A percentile compares a stretch with the other conserved stretches of the same genome.
Evolutionary conservation across 2,888 invertebrate species (phyloP).

Genomic region (Salticus scenicus): DNA sequence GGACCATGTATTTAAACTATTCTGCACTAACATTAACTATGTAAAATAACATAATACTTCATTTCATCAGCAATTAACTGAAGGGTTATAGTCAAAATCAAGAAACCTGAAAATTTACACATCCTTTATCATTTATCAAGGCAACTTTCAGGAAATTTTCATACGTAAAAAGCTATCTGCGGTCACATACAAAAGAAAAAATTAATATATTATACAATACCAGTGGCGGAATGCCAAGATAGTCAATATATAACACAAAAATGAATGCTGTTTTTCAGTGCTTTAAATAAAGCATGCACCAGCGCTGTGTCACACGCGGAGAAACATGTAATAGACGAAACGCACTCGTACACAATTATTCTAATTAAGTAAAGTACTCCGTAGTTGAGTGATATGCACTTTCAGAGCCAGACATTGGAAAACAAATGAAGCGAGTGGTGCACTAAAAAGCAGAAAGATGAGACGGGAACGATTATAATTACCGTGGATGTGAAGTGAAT

Average conservation of each 20-base stretch:
- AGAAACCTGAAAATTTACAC: too few relatives aligned
- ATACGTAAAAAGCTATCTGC: not conserved
- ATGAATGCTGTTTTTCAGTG: not conserved
- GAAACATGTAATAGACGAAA: not conserved
- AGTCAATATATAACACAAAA: not conserved
- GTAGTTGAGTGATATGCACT: not conserved
- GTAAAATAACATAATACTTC: too few relatives aligned
- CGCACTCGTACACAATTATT: not conserved
- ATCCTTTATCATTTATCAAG: too few relatives aligned
- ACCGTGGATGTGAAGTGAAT: too few relatives aligned
- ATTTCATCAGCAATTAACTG: too few relatives aligned
- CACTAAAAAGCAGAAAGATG: not conserved
- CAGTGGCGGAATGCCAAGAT: not conserved
- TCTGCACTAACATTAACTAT: too few relatives aligned
- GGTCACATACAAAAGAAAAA: not conserved
- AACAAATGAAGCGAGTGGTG: not conserved
- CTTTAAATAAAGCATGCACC: not conserved
- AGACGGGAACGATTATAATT: too few relatives aligned
- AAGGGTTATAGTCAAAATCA: too few relatives aligned
- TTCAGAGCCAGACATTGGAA: not conserved
- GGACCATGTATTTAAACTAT: too few relatives aligned
- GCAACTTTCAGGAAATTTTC: too few relatives aligned
- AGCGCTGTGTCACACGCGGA: not conserved
- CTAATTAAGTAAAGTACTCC: constrained; percentile 11
- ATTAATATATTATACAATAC: too few relatives aligned